Percentiles rank a stretch among this genome's conserved stretches.
These are phyloP conservation scores for Conopomorpha cramerella DNA, from an alignment of 1,140 invertebrate genomes.

Conservation along the genomic window DNA sequence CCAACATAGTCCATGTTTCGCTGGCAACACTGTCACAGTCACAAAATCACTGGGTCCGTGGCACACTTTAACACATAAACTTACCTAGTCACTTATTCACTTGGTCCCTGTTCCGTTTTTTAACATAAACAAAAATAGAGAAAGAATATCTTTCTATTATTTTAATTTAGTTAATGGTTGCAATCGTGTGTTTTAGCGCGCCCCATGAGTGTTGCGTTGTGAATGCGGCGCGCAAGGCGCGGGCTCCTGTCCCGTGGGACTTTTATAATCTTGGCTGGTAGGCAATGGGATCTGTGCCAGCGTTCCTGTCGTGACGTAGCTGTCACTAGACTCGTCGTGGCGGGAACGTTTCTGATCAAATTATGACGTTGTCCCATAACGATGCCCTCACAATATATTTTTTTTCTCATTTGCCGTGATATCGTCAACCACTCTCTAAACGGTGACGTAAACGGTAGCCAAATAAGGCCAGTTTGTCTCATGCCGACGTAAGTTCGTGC, in stretches of 20 bases:
- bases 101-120: constrained; percentile 41
- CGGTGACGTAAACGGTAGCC: too few species aligned
- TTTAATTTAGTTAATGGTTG: constrained; percentile 27
- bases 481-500: too few species aligned
- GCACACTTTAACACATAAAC: too few species aligned
- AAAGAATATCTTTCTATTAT: constrained; percentile 35
- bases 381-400: too few species aligned
- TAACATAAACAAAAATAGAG: constrained; percentile 17
- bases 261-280: constrained; percentile 54
- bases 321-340: too few species aligned
- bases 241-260: constrained; percentile 34
- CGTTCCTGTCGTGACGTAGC: too few species aligned
- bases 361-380: too few species aligned
- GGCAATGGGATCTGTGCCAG: constrained; percentile 40
- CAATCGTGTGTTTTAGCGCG: constrained; percentile 48
- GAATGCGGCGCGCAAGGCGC: constrained; percentile 46
- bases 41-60: constrained; percentile 40
- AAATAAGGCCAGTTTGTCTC: too few species aligned
- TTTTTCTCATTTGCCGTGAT: too few species aligned
- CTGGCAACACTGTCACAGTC: constrained; percentile 30
- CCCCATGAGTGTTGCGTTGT: constrained; percentile 48
- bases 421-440: too few species aligned
- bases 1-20: constrained; percentile 38
- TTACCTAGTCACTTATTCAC: constrained; percentile 54
- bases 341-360: too few species aligned